Evolutionary conservation across 2,797 vertebrate genomes (phyloP).

Genomic region (Psittacula derbiana): DNA sequence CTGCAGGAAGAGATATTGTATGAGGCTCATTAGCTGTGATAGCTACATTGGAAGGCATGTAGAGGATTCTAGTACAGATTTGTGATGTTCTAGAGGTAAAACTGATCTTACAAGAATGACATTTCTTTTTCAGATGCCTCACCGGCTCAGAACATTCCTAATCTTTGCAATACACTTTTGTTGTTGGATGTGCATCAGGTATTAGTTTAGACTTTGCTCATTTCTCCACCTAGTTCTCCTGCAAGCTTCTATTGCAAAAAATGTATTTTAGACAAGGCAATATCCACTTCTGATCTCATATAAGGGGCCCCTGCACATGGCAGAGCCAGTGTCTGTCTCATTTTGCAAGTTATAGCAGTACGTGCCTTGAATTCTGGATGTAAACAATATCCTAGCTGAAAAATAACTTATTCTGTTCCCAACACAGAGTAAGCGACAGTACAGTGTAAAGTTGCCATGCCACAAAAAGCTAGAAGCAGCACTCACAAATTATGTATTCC

Average conservation of each 20-base stretch:
- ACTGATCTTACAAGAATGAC: not conserved
- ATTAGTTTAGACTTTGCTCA: not conserved
- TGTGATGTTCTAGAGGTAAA: not conserved
- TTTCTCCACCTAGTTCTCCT: not conserved
- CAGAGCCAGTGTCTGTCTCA: not conserved
- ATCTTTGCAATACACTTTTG: not conserved
- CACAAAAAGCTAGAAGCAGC: not conserved
- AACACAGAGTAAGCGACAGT: not conserved
- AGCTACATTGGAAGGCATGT: not conserved
- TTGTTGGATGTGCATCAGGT: not conserved
- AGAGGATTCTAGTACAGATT: not conserved
- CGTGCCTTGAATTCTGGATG: not conserved
- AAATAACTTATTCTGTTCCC: not conserved
- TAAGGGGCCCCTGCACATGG: not conserved
- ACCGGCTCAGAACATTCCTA: not conserved
- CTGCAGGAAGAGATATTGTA: not conserved
- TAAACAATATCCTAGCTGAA: not conserved
- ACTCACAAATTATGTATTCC: not conserved
- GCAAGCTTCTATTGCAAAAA: not conserved
- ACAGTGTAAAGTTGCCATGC: not conserved
- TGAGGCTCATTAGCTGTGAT: not conserved
- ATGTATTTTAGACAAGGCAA: fast-evolving
- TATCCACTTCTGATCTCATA: not conserved
- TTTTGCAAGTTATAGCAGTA: not conserved
- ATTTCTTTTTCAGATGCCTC: not conserved